These are phyloP conservation scores for Agapostemon virescens DNA, from an alignment of 2,888 invertebrate species.

Conservation along the genomic window DNA sequence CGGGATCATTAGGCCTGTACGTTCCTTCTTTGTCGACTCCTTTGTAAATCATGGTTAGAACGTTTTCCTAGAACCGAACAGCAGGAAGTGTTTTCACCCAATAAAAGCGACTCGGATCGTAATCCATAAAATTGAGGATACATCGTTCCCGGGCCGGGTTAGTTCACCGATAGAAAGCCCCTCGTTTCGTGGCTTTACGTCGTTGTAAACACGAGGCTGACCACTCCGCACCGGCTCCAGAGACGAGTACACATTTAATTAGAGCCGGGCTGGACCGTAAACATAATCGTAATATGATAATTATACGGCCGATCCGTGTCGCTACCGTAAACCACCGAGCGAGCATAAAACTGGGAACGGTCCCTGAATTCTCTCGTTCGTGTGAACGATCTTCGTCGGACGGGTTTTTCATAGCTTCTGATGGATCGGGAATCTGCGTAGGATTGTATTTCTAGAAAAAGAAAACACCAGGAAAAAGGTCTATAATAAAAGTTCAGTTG, in stretches of 20 bases:
- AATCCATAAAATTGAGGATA: conserved; percentile 50
- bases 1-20: background rate
- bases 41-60: background rate
- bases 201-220: conserved; percentile 62
- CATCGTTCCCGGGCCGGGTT: conserved; percentile 39
- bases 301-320: conserved; percentile 62
- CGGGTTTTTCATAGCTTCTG: conserved; percentile 15
- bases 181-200: conserved; percentile 41
- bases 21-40: background rate
- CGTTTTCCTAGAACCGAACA: background rate
- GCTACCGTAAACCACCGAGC: conserved; percentile 47
- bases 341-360: conserved; percentile 47
- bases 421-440: conserved; percentile 8
- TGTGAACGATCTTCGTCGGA: conserved; percentile 39
- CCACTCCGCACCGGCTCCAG: conserved; percentile 34
- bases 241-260: conserved; percentile 70
- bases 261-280: conserved; percentile 68
- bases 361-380: conserved; percentile 25
- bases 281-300: conserved; percentile 76
- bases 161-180: conserved; percentile 34
- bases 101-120: conserved; percentile 32
- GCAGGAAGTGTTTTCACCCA: conserved; percentile 20
- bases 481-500: background rate
- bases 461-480: background rate
- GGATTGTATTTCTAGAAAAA: background rate